These are phyloP conservation scores for Pampusana beccarii DNA, from an alignment of 2,113 vertebrate genomes.

Conservation along the genomic window DNA sequence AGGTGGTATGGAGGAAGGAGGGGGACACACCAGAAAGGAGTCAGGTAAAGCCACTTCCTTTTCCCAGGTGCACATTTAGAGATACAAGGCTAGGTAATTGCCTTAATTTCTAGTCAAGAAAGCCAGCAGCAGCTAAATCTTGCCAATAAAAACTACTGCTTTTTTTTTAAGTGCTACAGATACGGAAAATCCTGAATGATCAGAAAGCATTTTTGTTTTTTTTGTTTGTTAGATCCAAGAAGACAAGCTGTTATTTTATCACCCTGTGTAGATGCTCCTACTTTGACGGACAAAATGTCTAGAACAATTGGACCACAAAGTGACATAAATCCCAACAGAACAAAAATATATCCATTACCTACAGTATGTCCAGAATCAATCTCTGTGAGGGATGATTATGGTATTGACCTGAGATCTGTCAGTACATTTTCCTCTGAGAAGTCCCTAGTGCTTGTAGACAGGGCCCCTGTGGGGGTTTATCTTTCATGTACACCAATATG, in stretches of 20 bases:
- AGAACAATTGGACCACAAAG: conserved; percentile 65
- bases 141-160: neutral
- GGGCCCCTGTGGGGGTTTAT: conserved; percentile 47
- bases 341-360: conserved; percentile 64
- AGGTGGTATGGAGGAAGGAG: neutral
- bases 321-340: conserved; percentile 64
- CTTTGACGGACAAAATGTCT: conserved; percentile 64
- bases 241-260: conserved; percentile 58
- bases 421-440: conserved; percentile 72
- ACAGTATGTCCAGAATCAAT: conserved; percentile 57
- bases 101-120: neutral
- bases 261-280: conserved; percentile 35
- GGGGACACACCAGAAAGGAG: neutral
- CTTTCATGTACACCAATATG: conserved; percentile 45
- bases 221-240: conserved; percentile 25
- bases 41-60: neutral
- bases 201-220: conserved; percentile 23
- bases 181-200: neutral
- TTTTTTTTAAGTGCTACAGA: neutral
- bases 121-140: neutral
- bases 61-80: neutral
- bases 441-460: conserved; percentile 60
- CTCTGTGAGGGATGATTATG: conserved; percentile 60
- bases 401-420: conserved; percentile 73
- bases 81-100: neutral